These are phyloP conservation scores for Anser brachyrhynchus DNA, from an alignment of 2,113 vertebrate species.

Conservation along the genomic window DNA sequence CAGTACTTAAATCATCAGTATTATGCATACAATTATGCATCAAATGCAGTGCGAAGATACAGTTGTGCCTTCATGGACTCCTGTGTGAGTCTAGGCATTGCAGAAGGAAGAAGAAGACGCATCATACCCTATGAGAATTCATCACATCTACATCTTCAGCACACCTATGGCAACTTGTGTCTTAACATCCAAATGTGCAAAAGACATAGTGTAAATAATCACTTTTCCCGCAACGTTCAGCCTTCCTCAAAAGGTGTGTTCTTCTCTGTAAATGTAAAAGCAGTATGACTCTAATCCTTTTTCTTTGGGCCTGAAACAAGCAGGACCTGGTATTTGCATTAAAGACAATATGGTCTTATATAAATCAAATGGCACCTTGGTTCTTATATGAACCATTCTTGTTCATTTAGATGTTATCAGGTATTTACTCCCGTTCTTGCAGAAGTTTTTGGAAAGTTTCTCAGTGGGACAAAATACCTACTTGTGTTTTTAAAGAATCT, in stretches of 20 bases:
- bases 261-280: background rate
- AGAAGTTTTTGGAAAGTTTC: background rate
- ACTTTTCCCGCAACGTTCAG: background rate
- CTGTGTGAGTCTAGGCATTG: background rate
- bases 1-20: fast-evolving
- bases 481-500: background rate
- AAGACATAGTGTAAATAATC: background rate
- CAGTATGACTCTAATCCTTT: background rate
- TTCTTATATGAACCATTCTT: background rate
- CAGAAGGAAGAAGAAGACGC: background rate
- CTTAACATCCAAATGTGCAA: background rate
- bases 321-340: background rate
- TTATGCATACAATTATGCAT: background rate
- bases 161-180: background rate
- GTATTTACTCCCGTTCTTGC: background rate
- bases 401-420: background rate
- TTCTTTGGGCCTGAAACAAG: background rate
- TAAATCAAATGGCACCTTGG: background rate
- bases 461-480: background rate
- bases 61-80: background rate
- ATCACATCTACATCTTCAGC: background rate
- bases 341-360: background rate
- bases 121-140: background rate
- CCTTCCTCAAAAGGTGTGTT: background rate
- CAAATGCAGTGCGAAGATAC: background rate